These are phyloP conservation scores for Branchipolynoe longqiensis DNA, from an alignment of 2,888 invertebrate species.

Conservation along the genomic window DNA sequence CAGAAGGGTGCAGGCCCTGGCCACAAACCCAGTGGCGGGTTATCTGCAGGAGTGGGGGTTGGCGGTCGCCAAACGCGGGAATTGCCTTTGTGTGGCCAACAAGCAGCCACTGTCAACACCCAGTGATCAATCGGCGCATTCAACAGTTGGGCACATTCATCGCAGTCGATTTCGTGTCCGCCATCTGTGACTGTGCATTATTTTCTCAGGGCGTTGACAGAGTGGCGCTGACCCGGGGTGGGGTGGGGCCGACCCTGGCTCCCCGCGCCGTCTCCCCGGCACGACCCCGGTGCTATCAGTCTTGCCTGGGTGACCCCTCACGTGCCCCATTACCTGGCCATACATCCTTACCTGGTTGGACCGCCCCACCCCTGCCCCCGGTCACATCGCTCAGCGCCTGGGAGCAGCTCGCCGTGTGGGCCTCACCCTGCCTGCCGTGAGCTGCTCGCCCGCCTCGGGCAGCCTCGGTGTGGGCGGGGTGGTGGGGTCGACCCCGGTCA, in stretches of 20 bases:
- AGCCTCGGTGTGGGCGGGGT: too few species aligned
- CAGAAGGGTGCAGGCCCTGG: too few species aligned
- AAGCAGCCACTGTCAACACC: slow-evolving; percentile 24
- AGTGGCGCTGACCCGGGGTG: slow-evolving; percentile 1
- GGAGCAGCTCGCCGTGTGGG: too few species aligned
- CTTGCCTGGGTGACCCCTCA: slow-evolving; percentile 1
- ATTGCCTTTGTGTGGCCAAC: slow-evolving; percentile 49
- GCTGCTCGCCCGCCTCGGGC: too few species aligned
- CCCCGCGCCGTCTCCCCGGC: neutral
- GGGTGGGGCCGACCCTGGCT: neutral
- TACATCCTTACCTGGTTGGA: slow-evolving; percentile 13
- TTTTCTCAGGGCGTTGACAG: slow-evolving; percentile 26
- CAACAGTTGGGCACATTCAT: slow-evolving; percentile 48
- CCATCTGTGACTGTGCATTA: slow-evolving; percentile 46
- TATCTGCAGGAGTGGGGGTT: neutral
- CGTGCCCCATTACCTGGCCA: slow-evolving; percentile 15
- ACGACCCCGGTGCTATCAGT: neutral
- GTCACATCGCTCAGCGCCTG: slow-evolving; percentile 29
- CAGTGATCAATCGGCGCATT: slow-evolving; percentile 48
- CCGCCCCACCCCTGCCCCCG: slow-evolving; percentile 18
- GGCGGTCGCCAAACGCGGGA: neutral
- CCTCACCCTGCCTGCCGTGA: too few species aligned
- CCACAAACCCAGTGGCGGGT: too few species aligned
- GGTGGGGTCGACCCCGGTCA: too few species aligned
- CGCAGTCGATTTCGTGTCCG: slow-evolving; percentile 6